Conservation (phyloP, 2,113 vertebrate species). For the Gymnocephalus cernua region DNA sequence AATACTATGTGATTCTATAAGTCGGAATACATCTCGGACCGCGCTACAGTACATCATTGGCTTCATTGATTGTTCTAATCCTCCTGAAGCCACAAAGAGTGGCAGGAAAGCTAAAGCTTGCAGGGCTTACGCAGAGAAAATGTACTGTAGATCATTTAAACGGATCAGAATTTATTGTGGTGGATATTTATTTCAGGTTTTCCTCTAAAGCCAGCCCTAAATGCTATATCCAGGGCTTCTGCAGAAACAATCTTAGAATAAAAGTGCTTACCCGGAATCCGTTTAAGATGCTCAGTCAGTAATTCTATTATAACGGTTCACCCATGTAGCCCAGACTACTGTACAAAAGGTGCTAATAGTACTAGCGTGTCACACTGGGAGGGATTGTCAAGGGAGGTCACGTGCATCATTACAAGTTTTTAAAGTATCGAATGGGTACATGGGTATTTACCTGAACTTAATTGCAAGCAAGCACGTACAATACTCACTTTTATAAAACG, state of each 20-base stretch:
- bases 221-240: constrained; percentile 1
- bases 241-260: constrained; percentile 24
- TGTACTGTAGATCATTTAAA: background rate
- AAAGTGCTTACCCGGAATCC: constrained; percentile 40
- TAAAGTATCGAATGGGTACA: background rate
- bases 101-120: constrained; percentile 22
- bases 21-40: constrained; percentile 67
- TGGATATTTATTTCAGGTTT: background rate
- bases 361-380: constrained; percentile 23
- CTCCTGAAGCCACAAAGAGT: constrained; percentile 21
- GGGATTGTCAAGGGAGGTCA: constrained; percentile 48
- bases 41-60: constrained; percentile 56
- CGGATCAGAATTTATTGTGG: background rate
- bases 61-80: constrained; percentile 18
- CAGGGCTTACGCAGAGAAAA: constrained; percentile 8
- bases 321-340: constrained; percentile 10
- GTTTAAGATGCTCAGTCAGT: constrained; percentile 22
- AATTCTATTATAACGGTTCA: constrained; percentile 8
- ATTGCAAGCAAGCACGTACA: background rate
- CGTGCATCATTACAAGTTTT: background rate
- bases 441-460: constrained; percentile 38
- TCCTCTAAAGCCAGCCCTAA: constrained; percentile 1
- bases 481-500: constrained; percentile 26
- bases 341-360: constrained; percentile 44
- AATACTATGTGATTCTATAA: constrained; percentile 47